Percentiles rank a stretch among this genome's conserved stretches.
Conservation (phyloP, 2,113 vertebrate species). For the Bungarus multicinctus region DNA sequence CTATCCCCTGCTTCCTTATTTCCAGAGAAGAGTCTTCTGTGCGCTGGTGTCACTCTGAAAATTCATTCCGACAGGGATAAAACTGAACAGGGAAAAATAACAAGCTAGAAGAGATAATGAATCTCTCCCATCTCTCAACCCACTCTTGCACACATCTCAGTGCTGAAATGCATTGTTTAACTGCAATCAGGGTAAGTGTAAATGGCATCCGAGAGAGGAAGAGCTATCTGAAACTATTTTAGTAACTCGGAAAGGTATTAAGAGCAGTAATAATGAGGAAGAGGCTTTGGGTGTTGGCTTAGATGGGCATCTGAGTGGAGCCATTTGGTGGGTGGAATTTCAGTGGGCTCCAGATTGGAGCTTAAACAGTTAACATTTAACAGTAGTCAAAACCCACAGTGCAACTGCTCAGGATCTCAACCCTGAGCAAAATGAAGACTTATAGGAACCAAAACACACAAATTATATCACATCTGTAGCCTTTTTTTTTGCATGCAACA, state of each 20-base stretch:
- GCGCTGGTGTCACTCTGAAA: neutral
- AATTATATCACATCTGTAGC: neutral
- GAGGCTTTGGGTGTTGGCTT: neutral
- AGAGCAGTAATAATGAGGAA: neutral
- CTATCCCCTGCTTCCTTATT: neutral
- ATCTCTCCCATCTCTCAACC: neutral
- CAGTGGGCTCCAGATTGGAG: neutral
- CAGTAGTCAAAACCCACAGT: neutral
- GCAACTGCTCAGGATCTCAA: neutral
- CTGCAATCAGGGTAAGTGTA: neutral
- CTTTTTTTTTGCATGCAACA: rapidly evolving
- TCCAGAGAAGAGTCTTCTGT: neutral
- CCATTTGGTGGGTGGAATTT: neutral
- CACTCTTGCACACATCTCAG: neutral
- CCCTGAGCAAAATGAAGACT: neutral
- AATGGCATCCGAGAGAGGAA: neutral
- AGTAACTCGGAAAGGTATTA: neutral
- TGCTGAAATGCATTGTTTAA: neutral
- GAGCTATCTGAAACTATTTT: neutral
- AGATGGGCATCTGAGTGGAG: neutral
- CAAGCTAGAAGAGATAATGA: neutral
- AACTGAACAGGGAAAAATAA: neutral
- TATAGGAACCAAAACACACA: neutral
- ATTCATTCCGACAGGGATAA: neutral
- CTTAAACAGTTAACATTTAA: neutral